Base-by-base conservation (phyloP, 2,113 vertebrate species). In the Spea multiplicata region DNA sequence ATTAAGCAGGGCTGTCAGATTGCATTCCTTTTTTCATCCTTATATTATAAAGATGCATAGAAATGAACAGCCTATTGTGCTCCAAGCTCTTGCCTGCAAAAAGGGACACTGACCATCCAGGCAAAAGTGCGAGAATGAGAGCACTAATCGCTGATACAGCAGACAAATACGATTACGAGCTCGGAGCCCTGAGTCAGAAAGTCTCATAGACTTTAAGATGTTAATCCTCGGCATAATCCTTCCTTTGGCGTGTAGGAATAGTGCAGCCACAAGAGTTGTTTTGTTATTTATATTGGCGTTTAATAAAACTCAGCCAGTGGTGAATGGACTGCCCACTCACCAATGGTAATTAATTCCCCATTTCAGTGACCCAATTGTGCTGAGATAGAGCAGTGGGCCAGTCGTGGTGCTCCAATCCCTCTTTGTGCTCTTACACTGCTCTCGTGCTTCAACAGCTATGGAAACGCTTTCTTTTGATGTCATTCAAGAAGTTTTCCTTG, bases 271-370 rank as follows among this genome's bases (percentile, higher is more conserved):
- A 93, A 94, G 92, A 92, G 91, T 91, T 92, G 93, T 92, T 94
- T 93, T 93, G 91, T 94, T 92, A 92, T 93, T 92, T 94, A 92
- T 93, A 93, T 94, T 92, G 93, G 93, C 93, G 92, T 94, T 93
- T 94, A 93, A 94, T 93, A 92, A 93, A 93, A 92, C 93, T 88
- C 90, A 89, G 93, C 84, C 88, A 86, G 90, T 12, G 82, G 81
- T 93, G 91, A 94, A 94, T 93, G 88, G 90, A 89, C 88, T 87
- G 91, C 91, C 91, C 91, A 89, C 91, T 94, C 93, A 91, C 90
- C 91, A 91, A 93, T 91, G 92, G 90, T 94, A 92, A 94, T 94
- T 93, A 94, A 94, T 92, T 93, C 93, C 89, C 92, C 89, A 94
- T 94, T 93, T 92, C 93, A 90, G 91, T 92, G 93, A 94, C 93